phyloP scores from a whole-genome alignment of 30 jellyfish, hydroid and myxozoan species.

The Aurelia aurita region DNA sequence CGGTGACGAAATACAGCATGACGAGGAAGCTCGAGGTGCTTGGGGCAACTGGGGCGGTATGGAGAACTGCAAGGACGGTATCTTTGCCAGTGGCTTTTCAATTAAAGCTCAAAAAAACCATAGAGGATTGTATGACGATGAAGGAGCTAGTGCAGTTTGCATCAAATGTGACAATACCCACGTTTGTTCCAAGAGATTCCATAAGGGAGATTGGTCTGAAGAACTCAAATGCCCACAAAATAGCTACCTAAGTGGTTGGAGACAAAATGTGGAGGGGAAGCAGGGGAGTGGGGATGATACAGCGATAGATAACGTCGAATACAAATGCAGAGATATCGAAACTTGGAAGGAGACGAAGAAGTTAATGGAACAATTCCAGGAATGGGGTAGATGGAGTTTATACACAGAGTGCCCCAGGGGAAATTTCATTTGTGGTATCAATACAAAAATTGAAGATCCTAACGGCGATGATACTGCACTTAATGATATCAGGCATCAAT shows the following conservation, averaged over 20 bases:
- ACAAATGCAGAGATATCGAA: constrained; percentile 53
- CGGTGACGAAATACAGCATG: too few species aligned
- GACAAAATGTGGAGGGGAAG: constrained; percentile 53
- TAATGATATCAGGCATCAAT: constrained; percentile 61
- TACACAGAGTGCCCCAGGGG: constrained; percentile 61
- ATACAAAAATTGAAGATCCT: constrained; percentile 63
- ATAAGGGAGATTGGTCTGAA: constrained; percentile 61
- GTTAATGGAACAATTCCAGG: constrained; percentile 18
- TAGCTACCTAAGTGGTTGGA: constrained; percentile 55
- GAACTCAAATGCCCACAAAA: constrained; percentile 26
- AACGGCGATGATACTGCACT: constrained; percentile 66
- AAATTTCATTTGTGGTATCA: constrained; percentile 66
- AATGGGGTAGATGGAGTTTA: constrained; percentile 68
- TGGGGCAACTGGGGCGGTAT: constrained; percentile 64
- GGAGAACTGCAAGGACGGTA: constrained; percentile 56
- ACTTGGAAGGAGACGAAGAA: constrained; percentile 29
- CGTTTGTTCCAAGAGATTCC: not conserved
- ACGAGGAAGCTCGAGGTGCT: constrained; percentile 8
- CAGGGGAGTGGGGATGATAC: constrained; percentile 69
- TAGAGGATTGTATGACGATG: constrained; percentile 30
- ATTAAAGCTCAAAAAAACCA: constrained; percentile 16
- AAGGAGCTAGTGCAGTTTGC: constrained; percentile 70
- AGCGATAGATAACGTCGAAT: constrained; percentile 55
- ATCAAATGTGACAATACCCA: constrained; percentile 13
- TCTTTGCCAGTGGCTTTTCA: constrained; percentile 43